Conservation (phyloP, 2,797 vertebrate genomes). For the Myoxocephalus aenaeus region DNA sequence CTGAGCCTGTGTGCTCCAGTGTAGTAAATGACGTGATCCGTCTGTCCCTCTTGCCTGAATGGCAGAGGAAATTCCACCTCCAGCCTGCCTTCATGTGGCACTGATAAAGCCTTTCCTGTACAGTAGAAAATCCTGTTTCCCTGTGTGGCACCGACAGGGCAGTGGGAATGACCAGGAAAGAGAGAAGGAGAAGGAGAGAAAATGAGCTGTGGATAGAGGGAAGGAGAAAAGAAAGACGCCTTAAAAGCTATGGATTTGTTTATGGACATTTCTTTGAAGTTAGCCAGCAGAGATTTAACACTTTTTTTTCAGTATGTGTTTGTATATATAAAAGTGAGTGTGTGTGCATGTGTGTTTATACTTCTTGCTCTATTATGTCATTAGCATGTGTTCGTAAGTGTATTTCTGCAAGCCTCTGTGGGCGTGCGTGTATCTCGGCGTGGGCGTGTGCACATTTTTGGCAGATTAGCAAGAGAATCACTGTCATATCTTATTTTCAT, state of each 20-base stretch:
- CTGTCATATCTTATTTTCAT: constrained; percentile 85
- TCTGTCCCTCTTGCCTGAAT: constrained; percentile 84
- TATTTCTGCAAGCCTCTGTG: constrained; percentile 59
- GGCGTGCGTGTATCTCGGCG: constrained; percentile 58
- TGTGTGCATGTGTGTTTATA: constrained; percentile 69
- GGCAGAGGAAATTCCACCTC: constrained; percentile 98
- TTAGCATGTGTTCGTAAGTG: constrained; percentile 68
- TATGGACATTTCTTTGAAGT: constrained; percentile 68
- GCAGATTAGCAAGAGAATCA: constrained; percentile 83
- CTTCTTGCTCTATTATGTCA: constrained; percentile 76
- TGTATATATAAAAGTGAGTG: constrained; percentile 67
- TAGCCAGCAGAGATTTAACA: constrained; percentile 60
- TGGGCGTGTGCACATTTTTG: constrained; percentile 76
- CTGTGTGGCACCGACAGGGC: constrained; percentile 88
- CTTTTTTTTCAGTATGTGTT: constrained; percentile 48
- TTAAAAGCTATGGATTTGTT: constrained; percentile 63
- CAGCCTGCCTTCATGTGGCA: constrained; percentile 95
- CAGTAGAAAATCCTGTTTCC: constrained; percentile 97
- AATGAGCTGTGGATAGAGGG: constrained; percentile 34
- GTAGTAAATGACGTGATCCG: constrained; percentile 84
- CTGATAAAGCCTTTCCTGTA: constrained; percentile 99
- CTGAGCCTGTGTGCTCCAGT: constrained; percentile 36
- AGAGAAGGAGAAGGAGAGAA: constrained; percentile 71
- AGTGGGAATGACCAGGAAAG: constrained; percentile 91
- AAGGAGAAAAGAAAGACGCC: constrained; percentile 37